Conservation (phyloP, 2,888 invertebrate species). For the Mayetiola destructor region DNA sequence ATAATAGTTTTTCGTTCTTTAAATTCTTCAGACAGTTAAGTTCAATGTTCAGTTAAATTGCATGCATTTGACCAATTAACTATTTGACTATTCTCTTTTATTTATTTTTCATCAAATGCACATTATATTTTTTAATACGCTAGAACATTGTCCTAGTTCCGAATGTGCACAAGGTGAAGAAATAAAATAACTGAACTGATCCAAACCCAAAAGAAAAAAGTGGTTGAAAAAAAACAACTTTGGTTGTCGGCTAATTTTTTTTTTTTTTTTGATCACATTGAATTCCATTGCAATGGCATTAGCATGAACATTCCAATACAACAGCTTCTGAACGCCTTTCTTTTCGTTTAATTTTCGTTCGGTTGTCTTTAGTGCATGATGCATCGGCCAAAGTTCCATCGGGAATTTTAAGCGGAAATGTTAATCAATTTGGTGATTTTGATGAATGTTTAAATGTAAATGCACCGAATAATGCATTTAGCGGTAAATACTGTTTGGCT, state of each 20-base stretch:
- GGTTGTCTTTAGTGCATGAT: conserved; percentile 44
- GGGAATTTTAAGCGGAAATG: conserved; percentile 48
- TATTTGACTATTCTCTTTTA: no score
- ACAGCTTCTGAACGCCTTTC: neutral
- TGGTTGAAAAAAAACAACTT: neutral
- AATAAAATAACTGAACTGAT: neutral
- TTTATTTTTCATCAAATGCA: no score
- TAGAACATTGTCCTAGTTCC: no score
- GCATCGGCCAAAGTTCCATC: conserved; percentile 50
- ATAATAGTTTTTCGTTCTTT: neutral
- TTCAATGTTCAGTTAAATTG: no score
- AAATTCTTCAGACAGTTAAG: no score
- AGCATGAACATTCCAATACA: no score
- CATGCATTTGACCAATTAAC: no score
- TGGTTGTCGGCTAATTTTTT: neutral
- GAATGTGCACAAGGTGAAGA: neutral
- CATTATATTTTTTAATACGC: no score
- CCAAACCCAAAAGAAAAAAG: no score
- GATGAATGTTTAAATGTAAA: conserved; percentile 29
- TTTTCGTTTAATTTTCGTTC: conserved; percentile 1
- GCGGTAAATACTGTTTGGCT: conserved; percentile 50
- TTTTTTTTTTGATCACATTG: no score
- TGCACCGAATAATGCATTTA: conserved; percentile 40
- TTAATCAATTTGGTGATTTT: conserved; percentile 45
- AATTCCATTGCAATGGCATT: no score